Evolutionary conservation across 2,888 invertebrate genomes (phyloP).

Genomic region (Carcina quercana): DNA sequence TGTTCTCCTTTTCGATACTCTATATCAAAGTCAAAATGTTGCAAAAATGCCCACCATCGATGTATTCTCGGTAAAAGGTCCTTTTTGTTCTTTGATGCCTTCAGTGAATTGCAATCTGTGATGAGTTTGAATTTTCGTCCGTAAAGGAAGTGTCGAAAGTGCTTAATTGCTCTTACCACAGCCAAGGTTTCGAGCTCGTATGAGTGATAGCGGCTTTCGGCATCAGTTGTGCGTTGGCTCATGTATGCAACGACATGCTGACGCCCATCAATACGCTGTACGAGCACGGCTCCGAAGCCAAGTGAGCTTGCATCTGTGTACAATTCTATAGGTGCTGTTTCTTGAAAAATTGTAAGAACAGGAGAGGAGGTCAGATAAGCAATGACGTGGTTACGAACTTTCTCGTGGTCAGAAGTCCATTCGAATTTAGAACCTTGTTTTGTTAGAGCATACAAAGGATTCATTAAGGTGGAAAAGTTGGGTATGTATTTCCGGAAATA

Average conservation of each 20-base stretch:
- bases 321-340: slow-evolving; percentile 6
- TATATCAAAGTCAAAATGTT: slow-evolving; percentile 16
- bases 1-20: slow-evolving; percentile 10
- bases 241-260: slow-evolving; percentile 12
- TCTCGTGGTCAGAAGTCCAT: slow-evolving; percentile 2
- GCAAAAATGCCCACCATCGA: slow-evolving; percentile 14
- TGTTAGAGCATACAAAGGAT: slow-evolving; percentile 1
- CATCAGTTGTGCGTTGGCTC: slow-evolving; percentile 8
- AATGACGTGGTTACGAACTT: slow-evolving; percentile 1
- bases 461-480: neutral
- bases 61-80: slow-evolving; percentile 13
- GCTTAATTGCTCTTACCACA: slow-evolving; percentile 6
- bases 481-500: slow-evolving; percentile 14
- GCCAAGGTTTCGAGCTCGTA: slow-evolving; percentile 18
- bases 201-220: slow-evolving; percentile 14
- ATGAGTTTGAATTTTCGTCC: slow-evolving; percentile 9
- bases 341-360: slow-evolving; percentile 5
- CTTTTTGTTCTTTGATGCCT: slow-evolving; percentile 9
- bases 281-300: slow-evolving; percentile 10
- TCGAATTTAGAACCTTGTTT: slow-evolving; percentile 2
- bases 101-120: slow-evolving; percentile 12
- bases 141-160: slow-evolving; percentile 9
- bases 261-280: neutral
- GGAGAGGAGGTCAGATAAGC: slow-evolving; percentile 6
- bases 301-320: slow-evolving; percentile 7